Evolutionary conservation across 2,113 vertebrate genomes (phyloP).

Genomic region (Chionomys nivalis): DNA sequence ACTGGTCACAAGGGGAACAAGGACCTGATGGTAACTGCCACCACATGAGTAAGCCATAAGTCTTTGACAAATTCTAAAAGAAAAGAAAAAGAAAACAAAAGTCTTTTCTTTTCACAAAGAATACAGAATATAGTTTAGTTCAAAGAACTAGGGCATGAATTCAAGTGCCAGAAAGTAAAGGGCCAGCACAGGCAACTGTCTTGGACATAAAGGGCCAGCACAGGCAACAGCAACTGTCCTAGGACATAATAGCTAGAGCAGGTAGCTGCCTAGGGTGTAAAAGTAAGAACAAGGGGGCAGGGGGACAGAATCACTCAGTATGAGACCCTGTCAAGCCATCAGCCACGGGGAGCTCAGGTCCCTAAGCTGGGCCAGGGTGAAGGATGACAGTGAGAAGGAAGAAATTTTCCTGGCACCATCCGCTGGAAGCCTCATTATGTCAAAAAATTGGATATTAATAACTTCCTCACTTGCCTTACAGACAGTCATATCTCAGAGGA

Average conservation of each 20-base stretch:
- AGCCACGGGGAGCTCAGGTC: not conserved
- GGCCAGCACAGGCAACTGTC: not conserved
- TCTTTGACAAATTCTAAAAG: not conserved
- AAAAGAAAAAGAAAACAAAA: not conserved
- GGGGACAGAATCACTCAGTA: not conserved
- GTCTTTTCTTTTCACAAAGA: not conserved
- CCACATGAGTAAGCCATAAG: not conserved
- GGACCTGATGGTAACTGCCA: not conserved
- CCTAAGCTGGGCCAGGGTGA: slow-evolving; percentile 45
- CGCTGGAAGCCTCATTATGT: slow-evolving; percentile 75
- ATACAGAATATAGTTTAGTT: slow-evolving; percentile 22
- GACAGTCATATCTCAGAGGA: slow-evolving; percentile 46
- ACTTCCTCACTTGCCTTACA: slow-evolving; percentile 69
- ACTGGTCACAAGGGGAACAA: not conserved
- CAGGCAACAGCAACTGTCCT: not conserved
- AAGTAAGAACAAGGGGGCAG: not conserved
- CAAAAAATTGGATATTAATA: slow-evolving; percentile 73
- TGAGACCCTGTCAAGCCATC: not conserved
- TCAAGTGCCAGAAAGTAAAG: not conserved
- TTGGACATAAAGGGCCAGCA: not conserved
- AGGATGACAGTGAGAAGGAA: slow-evolving; percentile 46
- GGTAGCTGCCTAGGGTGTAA: not conserved
- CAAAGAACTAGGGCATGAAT: slow-evolving; percentile 11
- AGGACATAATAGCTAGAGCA: not conserved
- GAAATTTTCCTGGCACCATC: slow-evolving; percentile 65